phyloP scores from a whole-genome alignment of 2,113 vertebrate species.

The Cyanistes caeruleus region DNA sequence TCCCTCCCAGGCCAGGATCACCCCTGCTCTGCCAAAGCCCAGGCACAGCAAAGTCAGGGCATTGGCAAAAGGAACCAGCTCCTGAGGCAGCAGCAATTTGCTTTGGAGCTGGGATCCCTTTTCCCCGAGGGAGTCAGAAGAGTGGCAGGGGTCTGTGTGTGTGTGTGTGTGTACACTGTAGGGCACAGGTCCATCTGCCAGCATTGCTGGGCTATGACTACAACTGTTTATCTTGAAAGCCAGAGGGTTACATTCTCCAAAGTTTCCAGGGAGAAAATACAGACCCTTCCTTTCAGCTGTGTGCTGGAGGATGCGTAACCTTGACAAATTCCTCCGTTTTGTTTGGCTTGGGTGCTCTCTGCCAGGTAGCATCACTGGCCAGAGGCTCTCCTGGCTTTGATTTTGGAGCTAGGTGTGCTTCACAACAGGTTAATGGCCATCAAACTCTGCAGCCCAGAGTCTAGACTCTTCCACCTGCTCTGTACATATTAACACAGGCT shows the following conservation, averaged over 20 bases:
- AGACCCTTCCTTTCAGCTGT: constrained; percentile 71
- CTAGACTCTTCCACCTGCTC: constrained; percentile 48
- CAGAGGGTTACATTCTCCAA: constrained; percentile 36
- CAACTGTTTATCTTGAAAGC: constrained; percentile 57
- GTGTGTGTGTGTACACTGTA: no score
- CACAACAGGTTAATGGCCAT: background rate
- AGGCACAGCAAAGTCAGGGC: background rate
- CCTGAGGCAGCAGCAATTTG: background rate
- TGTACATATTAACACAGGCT: constrained; percentile 25
- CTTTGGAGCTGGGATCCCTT: background rate
- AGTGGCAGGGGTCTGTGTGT: background rate
- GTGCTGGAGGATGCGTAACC: constrained; percentile 29
- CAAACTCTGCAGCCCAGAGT: background rate
- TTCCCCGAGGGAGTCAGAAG: background rate
- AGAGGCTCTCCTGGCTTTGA: constrained; percentile 28
- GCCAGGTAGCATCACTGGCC: background rate
- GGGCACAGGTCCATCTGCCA: constrained; percentile 21
- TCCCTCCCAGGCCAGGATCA: background rate
- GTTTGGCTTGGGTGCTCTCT: background rate
- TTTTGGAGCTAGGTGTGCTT: background rate
- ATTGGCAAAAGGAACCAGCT: background rate
- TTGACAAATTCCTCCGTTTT: constrained; percentile 48
- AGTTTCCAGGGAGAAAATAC: constrained; percentile 74
- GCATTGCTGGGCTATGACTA: constrained; percentile 53
- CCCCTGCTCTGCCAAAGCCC: background rate